Conservation (phyloP, 1,140 invertebrate species). For the Tetramorium alpestre region DNA sequence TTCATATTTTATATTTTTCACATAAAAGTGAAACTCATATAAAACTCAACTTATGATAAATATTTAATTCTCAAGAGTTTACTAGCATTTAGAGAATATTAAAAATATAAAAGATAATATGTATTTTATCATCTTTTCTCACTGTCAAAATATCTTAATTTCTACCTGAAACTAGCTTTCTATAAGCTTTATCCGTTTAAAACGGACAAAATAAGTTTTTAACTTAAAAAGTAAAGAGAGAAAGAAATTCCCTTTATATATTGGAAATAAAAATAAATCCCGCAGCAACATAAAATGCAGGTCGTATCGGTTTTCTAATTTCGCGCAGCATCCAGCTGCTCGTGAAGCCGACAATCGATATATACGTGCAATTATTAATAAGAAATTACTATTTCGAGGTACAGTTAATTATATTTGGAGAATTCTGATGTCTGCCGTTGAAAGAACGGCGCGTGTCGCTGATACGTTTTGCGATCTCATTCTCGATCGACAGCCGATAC, state of each 20-base stretch:
- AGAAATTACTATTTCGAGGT: constrained; percentile 47
- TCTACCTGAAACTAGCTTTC: neutral
- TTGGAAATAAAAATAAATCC: constrained; percentile 56
- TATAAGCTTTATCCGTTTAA: neutral
- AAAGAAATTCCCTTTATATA: constrained; percentile 27
- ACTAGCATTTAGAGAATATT: neutral
- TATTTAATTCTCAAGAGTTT: neutral
- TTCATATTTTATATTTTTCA: neutral
- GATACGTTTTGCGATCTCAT: constrained; percentile 28
- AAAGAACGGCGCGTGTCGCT: constrained; percentile 43
- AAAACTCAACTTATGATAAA: neutral
- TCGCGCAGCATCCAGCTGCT: constrained; percentile 27
- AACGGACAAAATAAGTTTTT: neutral
- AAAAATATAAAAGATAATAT: neutral
- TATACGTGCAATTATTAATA: constrained; percentile 54
- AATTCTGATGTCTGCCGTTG: constrained; percentile 25
- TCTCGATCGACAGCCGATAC: constrained; percentile 39
- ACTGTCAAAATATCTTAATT: neutral
- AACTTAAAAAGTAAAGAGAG: constrained; percentile 21
- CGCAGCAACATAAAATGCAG: constrained; percentile 48
- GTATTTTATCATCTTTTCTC: neutral
- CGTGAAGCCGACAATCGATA: constrained; percentile 40
- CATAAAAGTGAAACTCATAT: neutral
- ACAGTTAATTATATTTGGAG: constrained; percentile 50
- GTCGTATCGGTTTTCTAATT: constrained; percentile 60